Base-by-base conservation (phyloP, 2,797 vertebrate genomes). In the Pempheris klunzingeri region DNA sequence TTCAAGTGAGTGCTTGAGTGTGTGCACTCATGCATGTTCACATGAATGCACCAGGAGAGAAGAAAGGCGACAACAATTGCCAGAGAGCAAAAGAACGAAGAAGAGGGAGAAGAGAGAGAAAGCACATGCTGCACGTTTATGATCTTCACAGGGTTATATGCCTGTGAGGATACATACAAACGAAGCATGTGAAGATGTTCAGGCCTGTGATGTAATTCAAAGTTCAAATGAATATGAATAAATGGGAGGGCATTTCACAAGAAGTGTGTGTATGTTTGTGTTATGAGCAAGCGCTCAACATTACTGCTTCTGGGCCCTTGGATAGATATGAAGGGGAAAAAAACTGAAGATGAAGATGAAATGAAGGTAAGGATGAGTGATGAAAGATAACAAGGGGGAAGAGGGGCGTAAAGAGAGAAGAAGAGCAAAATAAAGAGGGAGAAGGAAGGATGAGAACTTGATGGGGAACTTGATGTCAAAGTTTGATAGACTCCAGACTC, bases 151-250 rank as follows among this genome's bases (percentile, higher is more conserved):
- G 59, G 41, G 46, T 76, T 68, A 54, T 47, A 67, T 30, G n/a
- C 54, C 47, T 70, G 38, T 43, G 44, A 81, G 53, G 70, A 71
- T 32, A 39, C 38, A 65, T 61, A 22, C 55, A 78, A 68, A 52
- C 6, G 0, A 5, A 68, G 55, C 57, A 50, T 60, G 47, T 49
- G 41, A 77, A 57, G 26, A 76, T 53, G 63, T 39, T 30, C 58
- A 36, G 4, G 43, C 34, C 68, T 74, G 55, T 74, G 80, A 78
- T 72, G 32, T 36, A 72, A 69, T 70, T 79, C 64, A 68, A 82
- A 70, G 73, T 85, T 80, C 59, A 83, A 71, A 71, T 67, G 65
- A 53, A 17, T 54, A 38, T 32, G 38, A 79, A 61, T 77, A 80
- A 81, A 79, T 30, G 38, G 57, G 38, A 60, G 76, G 64, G 64